phyloP scores from a whole-genome alignment of 2,113 vertebrate genomes.

The Lathamus discolor region DNA sequence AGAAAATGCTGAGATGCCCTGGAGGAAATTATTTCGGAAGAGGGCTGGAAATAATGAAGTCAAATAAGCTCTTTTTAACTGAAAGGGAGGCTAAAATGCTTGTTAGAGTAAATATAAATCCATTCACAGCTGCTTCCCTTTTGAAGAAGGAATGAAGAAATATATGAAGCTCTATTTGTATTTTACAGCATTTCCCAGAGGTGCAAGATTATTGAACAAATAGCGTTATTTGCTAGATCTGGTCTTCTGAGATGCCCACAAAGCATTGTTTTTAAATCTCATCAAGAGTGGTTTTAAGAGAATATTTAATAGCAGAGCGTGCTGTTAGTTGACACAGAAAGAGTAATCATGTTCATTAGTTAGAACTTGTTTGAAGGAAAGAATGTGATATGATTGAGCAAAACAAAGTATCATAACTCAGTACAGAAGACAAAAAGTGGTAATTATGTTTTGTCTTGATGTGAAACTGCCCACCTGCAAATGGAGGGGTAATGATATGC shows the following conservation, averaged over 20 bases:
- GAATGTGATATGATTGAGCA: not conserved
- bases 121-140: not conserved
- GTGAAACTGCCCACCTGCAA: not conserved
- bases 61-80: conserved; percentile 5
- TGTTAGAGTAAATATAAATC: conserved; percentile 25
- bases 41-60: conserved; percentile 21
- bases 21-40: conserved; percentile 10
- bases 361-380: not conserved
- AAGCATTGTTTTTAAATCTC: not conserved
- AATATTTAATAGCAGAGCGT: not conserved
- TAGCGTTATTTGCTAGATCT: not conserved
- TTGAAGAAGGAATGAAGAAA: conserved; percentile 1
- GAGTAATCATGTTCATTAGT: not conserved
- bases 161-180: not conserved
- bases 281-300: not conserved
- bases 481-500: not conserved
- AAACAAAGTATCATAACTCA: not conserved
- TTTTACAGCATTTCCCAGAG: not conserved
- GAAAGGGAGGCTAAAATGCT: conserved; percentile 23
- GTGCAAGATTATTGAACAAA: not conserved
- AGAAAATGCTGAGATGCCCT: conserved; percentile 16
- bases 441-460: not conserved
- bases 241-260: not conserved
- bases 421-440: not conserved
- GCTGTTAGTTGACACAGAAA: not conserved